Percentiles rank a stretch among this genome's conserved stretches.
Evolutionary conservation across 2,113 vertebrate species (phyloP).

Genomic region (Carassius auratus): DNA sequence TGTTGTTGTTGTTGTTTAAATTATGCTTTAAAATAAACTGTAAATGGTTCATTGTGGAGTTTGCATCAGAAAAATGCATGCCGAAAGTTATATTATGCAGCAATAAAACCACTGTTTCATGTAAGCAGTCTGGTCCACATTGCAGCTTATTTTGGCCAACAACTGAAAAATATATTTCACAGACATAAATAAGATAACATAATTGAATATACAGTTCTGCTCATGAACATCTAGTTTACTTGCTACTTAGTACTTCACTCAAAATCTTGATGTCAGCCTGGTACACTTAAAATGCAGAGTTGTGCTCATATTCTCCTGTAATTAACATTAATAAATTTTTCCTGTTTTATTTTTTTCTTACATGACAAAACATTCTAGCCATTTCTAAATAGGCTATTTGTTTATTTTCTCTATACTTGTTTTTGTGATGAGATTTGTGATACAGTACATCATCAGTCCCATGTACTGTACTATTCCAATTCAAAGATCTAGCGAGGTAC

Average conservation of each 20-base stretch:
- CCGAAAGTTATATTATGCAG: not conserved
- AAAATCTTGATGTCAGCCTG: not conserved
- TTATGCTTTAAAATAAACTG: not conserved
- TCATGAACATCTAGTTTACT: not conserved
- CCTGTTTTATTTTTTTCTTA: too few relatives aligned
- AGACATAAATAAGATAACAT: not conserved
- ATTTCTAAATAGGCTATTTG: too few relatives aligned
- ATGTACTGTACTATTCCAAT: too few relatives aligned
- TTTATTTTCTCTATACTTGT: too few relatives aligned
- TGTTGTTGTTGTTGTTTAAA: not conserved
- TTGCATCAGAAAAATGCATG: not conserved
- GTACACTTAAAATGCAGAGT: not conserved
- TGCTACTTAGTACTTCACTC: not conserved
- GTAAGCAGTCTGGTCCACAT: not conserved
- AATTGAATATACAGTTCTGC: not conserved
- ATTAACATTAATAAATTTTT: conserved; percentile 4
- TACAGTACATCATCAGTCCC: too few relatives aligned
- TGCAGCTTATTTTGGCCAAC: not conserved
- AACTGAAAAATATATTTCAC: not conserved
- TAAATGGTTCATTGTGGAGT: not conserved
- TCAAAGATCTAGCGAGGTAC: too few relatives aligned
- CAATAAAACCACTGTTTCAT: not conserved
- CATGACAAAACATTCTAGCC: too few relatives aligned
- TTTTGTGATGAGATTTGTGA: too few relatives aligned
- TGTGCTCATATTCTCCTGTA: not conserved